Conservation (phyloP, 2,797 vertebrate species). For the Acanthopagrus latus region DNA sequence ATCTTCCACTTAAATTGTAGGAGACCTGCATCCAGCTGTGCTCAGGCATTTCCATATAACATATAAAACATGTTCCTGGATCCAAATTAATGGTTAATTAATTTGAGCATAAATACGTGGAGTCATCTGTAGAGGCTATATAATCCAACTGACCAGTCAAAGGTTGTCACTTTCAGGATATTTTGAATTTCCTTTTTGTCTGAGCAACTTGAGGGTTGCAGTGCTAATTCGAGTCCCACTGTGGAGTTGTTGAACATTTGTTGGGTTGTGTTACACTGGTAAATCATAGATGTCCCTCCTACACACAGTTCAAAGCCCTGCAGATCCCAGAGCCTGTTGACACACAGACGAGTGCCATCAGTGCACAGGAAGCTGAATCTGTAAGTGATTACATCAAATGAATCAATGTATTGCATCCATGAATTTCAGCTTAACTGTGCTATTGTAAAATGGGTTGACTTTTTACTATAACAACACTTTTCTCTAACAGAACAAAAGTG, state of each 20-base stretch:
- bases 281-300: constrained; percentile 26
- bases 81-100: neutral
- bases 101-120: neutral
- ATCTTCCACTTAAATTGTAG: neutral
- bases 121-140: neutral
- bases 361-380: constrained; percentile 89
- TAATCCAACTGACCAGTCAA: neutral
- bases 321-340: constrained; percentile 92
- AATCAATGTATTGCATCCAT: neutral
- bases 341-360: constrained; percentile 86
- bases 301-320: constrained; percentile 88
- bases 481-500: constrained; percentile 64
- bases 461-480: neutral
- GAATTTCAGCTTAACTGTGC: neutral
- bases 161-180: neutral
- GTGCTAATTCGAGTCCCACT: no score
- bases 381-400: constrained; percentile 83
- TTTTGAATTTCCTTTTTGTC: neutral
- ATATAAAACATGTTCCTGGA: neutral
- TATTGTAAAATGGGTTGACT: neutral
- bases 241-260: neutral
- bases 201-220: neutral
- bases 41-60: neutral
- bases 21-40: neutral
- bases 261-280: neutral